A percentile compares a stretch with the other conserved stretches of the same genome.
Conservation (phyloP, 2,113 vertebrate species). For the Stigmatopora nigra region DNA sequence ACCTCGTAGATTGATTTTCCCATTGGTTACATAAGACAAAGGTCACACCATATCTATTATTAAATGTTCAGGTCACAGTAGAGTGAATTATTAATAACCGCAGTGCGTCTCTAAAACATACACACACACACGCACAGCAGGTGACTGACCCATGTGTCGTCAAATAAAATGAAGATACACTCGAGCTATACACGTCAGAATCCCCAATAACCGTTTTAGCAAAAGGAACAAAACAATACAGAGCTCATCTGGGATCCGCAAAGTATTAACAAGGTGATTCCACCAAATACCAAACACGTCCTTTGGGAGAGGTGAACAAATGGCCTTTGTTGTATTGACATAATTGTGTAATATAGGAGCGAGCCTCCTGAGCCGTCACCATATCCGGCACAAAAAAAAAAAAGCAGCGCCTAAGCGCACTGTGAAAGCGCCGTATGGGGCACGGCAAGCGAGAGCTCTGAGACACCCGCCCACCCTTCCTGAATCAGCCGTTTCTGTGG, state of each 20-base stretch:
- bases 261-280: not conserved
- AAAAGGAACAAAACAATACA: not conserved
- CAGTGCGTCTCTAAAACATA: slow-evolving; percentile 25
- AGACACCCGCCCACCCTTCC: slow-evolving; percentile 66
- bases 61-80: slow-evolving; percentile 50
- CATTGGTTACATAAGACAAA: slow-evolving; percentile 49
- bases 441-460: slow-evolving; percentile 61
- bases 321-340: slow-evolving; percentile 37
- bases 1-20: slow-evolving; percentile 12
- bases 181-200: slow-evolving; percentile 17
- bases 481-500: slow-evolving; percentile 71
- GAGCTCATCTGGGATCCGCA: not conserved
- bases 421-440: slow-evolving; percentile 65
- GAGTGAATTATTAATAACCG: slow-evolving; percentile 64
- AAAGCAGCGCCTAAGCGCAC: slow-evolving; percentile 61
- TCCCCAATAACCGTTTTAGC: slow-evolving; percentile 11
- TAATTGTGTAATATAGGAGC: slow-evolving; percentile 48
- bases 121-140: slow-evolving; percentile 20
- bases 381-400: slow-evolving; percentile 48
- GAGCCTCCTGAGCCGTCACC: slow-evolving; percentile 58
- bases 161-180: not conserved
- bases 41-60: slow-evolving; percentile 64
- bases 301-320: slow-evolving; percentile 31
- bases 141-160: slow-evolving; percentile 17
- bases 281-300: slow-evolving; percentile 13